Evolutionary conservation across 2,888 invertebrate species (phyloP).

Genomic region (Myopa testacea): DNA sequence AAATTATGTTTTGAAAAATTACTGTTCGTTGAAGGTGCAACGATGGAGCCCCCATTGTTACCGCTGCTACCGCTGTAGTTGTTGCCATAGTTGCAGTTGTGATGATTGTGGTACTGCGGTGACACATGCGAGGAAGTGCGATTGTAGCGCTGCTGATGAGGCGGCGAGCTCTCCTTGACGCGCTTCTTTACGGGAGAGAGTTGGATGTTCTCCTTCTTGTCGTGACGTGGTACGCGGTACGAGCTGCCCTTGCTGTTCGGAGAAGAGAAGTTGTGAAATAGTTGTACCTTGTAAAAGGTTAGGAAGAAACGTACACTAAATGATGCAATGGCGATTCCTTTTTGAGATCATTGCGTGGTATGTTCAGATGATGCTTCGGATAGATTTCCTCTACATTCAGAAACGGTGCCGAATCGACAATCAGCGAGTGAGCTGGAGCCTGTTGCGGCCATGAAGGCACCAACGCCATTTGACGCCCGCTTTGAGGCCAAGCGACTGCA

Average conservation of each 20-base stretch:
- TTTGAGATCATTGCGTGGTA: slow-evolving; percentile 72
- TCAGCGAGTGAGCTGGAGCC: slow-evolving; percentile 77
- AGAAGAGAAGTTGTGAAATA: slow-evolving; percentile 31
- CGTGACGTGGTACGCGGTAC: slow-evolving; percentile 70
- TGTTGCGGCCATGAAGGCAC: slow-evolving; percentile 89
- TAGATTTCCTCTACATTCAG: slow-evolving; percentile 74
- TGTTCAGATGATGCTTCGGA: slow-evolving; percentile 74
- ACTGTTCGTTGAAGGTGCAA: slow-evolving; percentile 61
- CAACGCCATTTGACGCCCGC: slow-evolving; percentile 80
- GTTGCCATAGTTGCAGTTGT: slow-evolving; percentile 64
- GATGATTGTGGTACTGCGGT: slow-evolving; percentile 67
- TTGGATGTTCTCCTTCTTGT: slow-evolving; percentile 89
- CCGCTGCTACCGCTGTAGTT: slow-evolving; percentile 52
- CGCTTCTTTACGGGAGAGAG: slow-evolving; percentile 97
- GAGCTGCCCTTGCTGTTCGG: slow-evolving; percentile 64
- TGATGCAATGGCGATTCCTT: slow-evolving; percentile 72
- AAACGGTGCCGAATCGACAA: slow-evolving; percentile 82
- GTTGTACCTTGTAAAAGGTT: background rate
- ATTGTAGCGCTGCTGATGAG: slow-evolving; percentile 71
- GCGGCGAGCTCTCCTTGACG: slow-evolving; percentile 95
- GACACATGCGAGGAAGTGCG: slow-evolving; percentile 65
- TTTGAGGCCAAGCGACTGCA: slow-evolving; percentile 69
- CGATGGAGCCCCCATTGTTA: slow-evolving; percentile 50
- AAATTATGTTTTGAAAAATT: slow-evolving; percentile 47
- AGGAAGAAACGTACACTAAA: slow-evolving; percentile 62